phyloP scores from a whole-genome alignment of 2,797 vertebrate species.

The Monodelphis domestica region DNA sequence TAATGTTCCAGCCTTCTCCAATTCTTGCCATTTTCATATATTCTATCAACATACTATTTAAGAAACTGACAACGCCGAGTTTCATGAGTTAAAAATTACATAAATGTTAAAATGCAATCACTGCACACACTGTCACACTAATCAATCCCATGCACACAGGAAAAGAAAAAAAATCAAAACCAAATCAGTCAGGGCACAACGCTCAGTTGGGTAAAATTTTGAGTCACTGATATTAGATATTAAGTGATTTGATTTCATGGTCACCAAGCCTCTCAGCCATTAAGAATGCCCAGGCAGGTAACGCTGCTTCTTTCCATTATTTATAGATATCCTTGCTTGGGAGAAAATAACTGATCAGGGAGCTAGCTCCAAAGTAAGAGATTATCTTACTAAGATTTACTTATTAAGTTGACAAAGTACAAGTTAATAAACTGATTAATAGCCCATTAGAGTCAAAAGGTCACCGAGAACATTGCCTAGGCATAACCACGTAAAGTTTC shows the following conservation, averaged over 20 bases:
- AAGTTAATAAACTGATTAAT: slow-evolving; percentile 45
- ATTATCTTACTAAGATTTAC: no score
- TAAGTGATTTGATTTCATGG: slow-evolving; percentile 4
- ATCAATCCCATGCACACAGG: slow-evolving; percentile 31
- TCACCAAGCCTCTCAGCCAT: neutral
- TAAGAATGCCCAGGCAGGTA: neutral
- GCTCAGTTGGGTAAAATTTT: slow-evolving; percentile 38
- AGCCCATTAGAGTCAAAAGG: slow-evolving; percentile 12
- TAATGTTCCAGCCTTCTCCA: neutral
- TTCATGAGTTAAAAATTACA: slow-evolving; percentile 29
- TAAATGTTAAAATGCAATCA: slow-evolving; percentile 15
- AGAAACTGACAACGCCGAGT: neutral
- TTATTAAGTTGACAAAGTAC: slow-evolving; percentile 1
- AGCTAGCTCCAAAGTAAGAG: neutral
- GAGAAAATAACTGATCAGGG: neutral
- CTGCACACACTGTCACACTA: neutral
- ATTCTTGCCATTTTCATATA: neutral
- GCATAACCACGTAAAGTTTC: neutral
- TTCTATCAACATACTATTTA: neutral
- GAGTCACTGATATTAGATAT: slow-evolving; percentile 17
- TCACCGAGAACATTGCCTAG: neutral
- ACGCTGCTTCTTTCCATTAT: slow-evolving; percentile 10
- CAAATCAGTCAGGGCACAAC: no score
- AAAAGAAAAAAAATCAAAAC: slow-evolving; percentile 26
- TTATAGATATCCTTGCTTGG: neutral